Conservation (phyloP, 2,113 vertebrate genomes). For the Ailurus styani region DNA sequence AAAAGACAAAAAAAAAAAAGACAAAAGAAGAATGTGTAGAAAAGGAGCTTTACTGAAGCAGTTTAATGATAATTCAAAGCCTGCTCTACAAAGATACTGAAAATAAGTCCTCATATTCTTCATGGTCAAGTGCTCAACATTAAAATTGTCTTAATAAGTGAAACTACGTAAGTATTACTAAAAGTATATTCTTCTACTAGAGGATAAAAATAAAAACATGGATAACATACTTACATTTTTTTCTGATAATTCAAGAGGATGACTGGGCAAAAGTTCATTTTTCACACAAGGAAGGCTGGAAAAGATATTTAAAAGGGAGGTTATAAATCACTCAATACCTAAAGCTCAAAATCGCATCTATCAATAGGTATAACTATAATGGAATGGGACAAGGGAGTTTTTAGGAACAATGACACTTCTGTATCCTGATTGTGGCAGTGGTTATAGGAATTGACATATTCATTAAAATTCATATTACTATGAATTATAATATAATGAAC, state of each 20-base stretch:
- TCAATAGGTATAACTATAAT: neutral
- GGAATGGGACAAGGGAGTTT: neutral
- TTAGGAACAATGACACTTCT: neutral
- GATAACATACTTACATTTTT: conserved; percentile 90
- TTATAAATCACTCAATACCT: neutral
- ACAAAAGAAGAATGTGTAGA: neutral
- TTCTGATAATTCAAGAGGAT: conserved; percentile 93
- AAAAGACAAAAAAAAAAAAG: neutral
- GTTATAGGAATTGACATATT: neutral
- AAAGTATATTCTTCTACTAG: neutral
- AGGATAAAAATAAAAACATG: neutral
- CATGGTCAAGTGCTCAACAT: neutral
- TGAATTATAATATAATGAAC: neutral
- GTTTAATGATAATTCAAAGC: neutral
- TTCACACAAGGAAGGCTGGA: conserved; percentile 92
- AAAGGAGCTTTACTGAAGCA: neutral
- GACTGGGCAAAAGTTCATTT: conserved; percentile 93
- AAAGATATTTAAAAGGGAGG: conserved; percentile 8
- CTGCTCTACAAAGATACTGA: neutral
- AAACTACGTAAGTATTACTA: neutral
- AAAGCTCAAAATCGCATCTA: neutral
- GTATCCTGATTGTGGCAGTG: neutral
- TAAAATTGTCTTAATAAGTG: neutral
- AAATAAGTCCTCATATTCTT: neutral
- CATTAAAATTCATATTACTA: neutral